Evolutionary conservation across 2,888 invertebrate species (phyloP), one percentile per base, ranked within the genome.

Genomic region (Eupithecia subumbrata): DNA sequence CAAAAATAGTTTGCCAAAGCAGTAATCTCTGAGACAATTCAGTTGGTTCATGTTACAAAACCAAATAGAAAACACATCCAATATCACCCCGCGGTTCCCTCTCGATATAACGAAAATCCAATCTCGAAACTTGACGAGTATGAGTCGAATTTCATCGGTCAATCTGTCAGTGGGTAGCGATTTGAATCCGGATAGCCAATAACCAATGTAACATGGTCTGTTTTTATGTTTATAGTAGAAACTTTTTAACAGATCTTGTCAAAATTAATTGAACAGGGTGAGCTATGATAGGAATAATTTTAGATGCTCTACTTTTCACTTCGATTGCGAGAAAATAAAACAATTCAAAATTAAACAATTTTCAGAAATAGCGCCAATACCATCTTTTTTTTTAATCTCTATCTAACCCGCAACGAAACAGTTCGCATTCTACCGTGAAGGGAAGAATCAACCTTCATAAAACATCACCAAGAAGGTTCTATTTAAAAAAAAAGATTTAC

Each of bases 181-280:
- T 67, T 67, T 67, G 66, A 67, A 67, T 40, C 37, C 25, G 34
- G 34, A 34, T 64, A 34, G 18, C 34, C 34, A 64, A 64, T 64
- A 64, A 34, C 34, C 3, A 34, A 64, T 64, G 30, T 34, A 34
- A 18, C 18, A 11, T 64, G 64, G 34, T 34, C 2, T 34, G 64
- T 12, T 25, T 25, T 12, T 22, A 14, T 60, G n/a, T 52, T n/a
- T 22, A 22, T n/a, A 56, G 48, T 18, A 18, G 11, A 9, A 52
- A 1, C 56, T 60, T 25, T 14, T 1, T 56, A 60, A 25, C 14
- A 22, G 22, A 25, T 60, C 12, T 56, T 25, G 25, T 60, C 14
- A 14, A 22, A 60, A 56, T 5, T 25, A 25, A 60, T 12, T 56
- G 3, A 2, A n/a, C 48, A 4, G 11, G 1, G 7, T 18, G 48